phyloP scores from a whole-genome alignment of 2,797 vertebrate genomes.

The Thalassophryne amazonica region DNA sequence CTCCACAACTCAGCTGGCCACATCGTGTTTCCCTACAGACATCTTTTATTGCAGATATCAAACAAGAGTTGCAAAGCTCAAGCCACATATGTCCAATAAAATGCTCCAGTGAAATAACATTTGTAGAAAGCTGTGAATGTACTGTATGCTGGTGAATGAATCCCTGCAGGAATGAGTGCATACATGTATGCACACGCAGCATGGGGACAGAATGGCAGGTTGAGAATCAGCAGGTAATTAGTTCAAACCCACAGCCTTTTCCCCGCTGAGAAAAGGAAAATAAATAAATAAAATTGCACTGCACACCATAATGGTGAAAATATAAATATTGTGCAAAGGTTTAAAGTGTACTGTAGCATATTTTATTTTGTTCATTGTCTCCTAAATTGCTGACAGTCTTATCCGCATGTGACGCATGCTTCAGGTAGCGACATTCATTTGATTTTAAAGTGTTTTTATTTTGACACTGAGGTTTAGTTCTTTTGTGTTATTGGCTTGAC shows the following conservation, averaged over 20 bases:
- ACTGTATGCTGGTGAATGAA: constrained; percentile 21
- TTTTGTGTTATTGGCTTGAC: no score
- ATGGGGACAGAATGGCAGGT: constrained; percentile 52
- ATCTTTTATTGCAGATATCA: constrained; percentile 28
- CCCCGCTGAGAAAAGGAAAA: constrained; percentile 4
- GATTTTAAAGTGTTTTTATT: no score
- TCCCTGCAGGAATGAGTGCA: constrained; percentile 22
- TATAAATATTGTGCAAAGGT: no score
- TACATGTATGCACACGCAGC: constrained; percentile 41
- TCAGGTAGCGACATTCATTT: no score
- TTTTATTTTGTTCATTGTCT: no score
- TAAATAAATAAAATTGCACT: no score
- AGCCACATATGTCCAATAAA: constrained; percentile 7
- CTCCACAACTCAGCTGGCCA: neutral
- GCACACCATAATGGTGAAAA: no score
- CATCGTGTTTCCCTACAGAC: neutral
- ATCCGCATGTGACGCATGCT: no score
- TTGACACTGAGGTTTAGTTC: no score
- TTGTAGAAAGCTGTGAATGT: constrained; percentile 20
- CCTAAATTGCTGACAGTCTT: no score
- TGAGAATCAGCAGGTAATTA: constrained; percentile 61
- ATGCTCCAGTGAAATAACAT: constrained; percentile 17
- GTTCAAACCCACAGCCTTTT: constrained; percentile 21
- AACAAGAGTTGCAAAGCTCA: constrained; percentile 21
- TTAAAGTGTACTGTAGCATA: no score